phyloP scores from a whole-genome alignment of 2,113 vertebrate genomes.

The Cercocebus atys region DNA sequence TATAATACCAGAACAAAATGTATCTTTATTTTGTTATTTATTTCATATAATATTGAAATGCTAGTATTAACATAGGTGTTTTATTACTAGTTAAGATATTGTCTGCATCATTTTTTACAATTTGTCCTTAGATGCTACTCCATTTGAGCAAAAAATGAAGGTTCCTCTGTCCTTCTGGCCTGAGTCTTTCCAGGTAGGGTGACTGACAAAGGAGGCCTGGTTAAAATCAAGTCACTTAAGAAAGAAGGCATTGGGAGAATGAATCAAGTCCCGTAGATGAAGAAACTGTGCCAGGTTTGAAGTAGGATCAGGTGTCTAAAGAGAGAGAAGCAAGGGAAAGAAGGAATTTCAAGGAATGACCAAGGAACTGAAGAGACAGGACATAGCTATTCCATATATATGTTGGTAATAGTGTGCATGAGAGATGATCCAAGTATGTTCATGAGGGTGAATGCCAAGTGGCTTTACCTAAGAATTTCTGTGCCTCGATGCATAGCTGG shows the following conservation, averaged over 20 bases:
- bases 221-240: slow-evolving; percentile 9
- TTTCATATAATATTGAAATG: background rate
- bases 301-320: background rate
- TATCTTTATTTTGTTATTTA: slow-evolving; percentile 3
- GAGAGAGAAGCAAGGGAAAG: background rate
- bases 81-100: background rate
- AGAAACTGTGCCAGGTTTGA: background rate
- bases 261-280: background rate
- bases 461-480: background rate
- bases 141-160: slow-evolving; percentile 37
- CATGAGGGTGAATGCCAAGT: background rate
- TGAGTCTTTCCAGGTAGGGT: background rate
- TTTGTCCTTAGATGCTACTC: slow-evolving; percentile 22
- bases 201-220: background rate
- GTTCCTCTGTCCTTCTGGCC: background rate
- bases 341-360: background rate
- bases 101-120: background rate
- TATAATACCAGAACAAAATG: background rate
- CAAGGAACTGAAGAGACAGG: background rate
- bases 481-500: background rate
- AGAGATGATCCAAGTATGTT: background rate
- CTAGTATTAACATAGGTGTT: background rate
- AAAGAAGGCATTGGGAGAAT: background rate
- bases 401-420: background rate
- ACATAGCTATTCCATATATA: background rate